phyloP scores from a whole-genome alignment of 1,140 invertebrate species.

The Ceratina japonica region DNA sequence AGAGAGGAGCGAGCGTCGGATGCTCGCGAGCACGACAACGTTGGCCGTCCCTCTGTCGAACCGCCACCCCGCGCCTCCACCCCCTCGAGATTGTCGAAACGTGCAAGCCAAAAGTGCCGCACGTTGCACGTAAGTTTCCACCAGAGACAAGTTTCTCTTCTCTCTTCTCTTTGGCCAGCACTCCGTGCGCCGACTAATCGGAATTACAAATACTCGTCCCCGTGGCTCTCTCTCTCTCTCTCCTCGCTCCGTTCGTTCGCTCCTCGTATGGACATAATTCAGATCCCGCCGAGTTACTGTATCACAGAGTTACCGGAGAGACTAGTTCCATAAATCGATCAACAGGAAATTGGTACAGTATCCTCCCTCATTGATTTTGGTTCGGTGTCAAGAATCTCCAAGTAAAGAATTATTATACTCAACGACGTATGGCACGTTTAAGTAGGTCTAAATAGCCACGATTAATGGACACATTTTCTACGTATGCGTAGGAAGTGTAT shows the following conservation, averaged over 20 bases:
- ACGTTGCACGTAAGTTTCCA: slow-evolving; percentile 72
- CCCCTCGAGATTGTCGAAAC: slow-evolving; percentile 65
- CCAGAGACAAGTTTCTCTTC: slow-evolving; percentile 70
- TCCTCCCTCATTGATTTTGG: neutral
- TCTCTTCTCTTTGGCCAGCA: slow-evolving; percentile 64
- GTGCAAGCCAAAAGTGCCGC: slow-evolving; percentile 73
- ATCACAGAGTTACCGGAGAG: neutral
- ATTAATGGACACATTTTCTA: no score
- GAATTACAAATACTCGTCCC: slow-evolving; percentile 75
- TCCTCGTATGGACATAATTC: slow-evolving; percentile 41
- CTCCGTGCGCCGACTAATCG: slow-evolving; percentile 70
- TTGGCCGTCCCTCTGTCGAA: slow-evolving; percentile 39
- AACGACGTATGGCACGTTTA: no score
- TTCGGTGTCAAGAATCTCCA: neutral
- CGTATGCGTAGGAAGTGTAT: no score
- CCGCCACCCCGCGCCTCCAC: neutral
- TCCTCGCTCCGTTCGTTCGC: slow-evolving; percentile 4
- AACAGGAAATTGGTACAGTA: neutral
- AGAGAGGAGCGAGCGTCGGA: slow-evolving; percentile 61
- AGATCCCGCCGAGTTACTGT: slow-evolving; percentile 1
- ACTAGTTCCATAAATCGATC: neutral
- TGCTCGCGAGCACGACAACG: slow-evolving; percentile 47
- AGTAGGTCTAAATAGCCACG: no score
- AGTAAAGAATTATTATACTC: no score
- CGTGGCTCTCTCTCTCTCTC: neutral